Percentiles rank a stretch among this genome's conserved stretches.
Evolutionary conservation across 2,797 vertebrate species (phyloP).

Genomic region (Leucoraja ocellata): DNA sequence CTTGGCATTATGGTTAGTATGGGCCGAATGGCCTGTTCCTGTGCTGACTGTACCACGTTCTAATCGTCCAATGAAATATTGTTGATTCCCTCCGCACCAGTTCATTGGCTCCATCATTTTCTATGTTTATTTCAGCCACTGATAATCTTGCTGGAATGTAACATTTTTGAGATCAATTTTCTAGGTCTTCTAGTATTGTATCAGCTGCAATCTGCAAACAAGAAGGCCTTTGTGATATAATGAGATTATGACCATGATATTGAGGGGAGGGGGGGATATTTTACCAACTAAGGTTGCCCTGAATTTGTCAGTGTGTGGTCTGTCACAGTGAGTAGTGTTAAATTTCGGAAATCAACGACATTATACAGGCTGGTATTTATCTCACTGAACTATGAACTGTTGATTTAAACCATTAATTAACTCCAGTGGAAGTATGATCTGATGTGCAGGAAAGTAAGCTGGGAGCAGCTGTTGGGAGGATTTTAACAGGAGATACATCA

Average conservation of each 20-base stretch:
- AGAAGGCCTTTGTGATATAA: background rate
- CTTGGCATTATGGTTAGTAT: too few relatives aligned
- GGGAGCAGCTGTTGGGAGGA: background rate
- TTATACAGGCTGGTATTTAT: slow-evolving; percentile 13
- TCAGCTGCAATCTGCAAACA: background rate
- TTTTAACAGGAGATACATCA: background rate
- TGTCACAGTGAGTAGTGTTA: background rate
- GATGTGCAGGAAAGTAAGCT: background rate
- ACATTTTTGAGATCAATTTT: background rate
- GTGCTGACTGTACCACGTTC: background rate
- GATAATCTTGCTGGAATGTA: background rate
- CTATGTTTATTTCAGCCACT: background rate
- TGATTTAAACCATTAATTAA: slow-evolving; percentile 34
- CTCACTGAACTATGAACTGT: slow-evolving; percentile 34
- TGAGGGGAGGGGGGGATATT: background rate
- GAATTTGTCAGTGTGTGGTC: slow-evolving; percentile 21
- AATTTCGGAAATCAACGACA: background rate
- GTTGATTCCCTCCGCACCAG: too few relatives aligned
- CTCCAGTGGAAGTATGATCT: slow-evolving; percentile 28
- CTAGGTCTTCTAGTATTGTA: background rate
- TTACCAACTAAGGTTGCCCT: slow-evolving; percentile 2
- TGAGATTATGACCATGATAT: background rate
- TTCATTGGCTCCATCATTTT: too few relatives aligned
- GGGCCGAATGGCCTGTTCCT: too few relatives aligned
- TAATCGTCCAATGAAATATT: too few relatives aligned